These are phyloP conservation scores for Cyprinodon variegatus DNA, from an alignment of 2,113 vertebrate species.

Conservation along the genomic window DNA sequence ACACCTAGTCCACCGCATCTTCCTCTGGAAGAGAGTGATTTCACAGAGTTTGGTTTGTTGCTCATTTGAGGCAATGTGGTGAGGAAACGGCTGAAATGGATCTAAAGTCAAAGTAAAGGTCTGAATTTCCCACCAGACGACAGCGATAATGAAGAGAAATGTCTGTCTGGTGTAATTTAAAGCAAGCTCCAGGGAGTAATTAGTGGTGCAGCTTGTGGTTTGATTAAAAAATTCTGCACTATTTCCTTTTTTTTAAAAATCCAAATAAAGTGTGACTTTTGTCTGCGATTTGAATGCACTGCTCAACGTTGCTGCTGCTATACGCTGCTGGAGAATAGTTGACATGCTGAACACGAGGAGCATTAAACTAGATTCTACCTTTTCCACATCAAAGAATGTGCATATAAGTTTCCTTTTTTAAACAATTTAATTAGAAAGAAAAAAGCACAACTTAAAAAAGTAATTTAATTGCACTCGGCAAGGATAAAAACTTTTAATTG, in stretches of 20 bases:
- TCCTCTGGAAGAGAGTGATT: slow-evolving; percentile 4
- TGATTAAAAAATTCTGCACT: slow-evolving; percentile 35
- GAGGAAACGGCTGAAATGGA: background rate
- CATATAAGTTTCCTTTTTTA: too few relatives aligned
- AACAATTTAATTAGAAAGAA: too few relatives aligned
- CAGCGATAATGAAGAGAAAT: background rate
- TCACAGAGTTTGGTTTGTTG: background rate
- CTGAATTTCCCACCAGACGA: slow-evolving; percentile 6
- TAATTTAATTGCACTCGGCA: too few relatives aligned
- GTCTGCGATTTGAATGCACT: slow-evolving; percentile 5
- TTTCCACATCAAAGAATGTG: background rate
- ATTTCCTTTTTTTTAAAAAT: slow-evolving; percentile 10
- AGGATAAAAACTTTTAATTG: too few relatives aligned
- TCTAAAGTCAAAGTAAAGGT: slow-evolving; percentile 5
- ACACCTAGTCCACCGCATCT: background rate
- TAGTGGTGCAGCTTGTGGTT: slow-evolving; percentile 34
- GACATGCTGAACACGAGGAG: background rate
- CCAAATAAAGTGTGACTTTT: slow-evolving; percentile 19
- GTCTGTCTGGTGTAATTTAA: slow-evolving; percentile 10
- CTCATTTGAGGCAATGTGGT: background rate
- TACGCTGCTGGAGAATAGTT: background rate
- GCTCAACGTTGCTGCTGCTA: background rate
- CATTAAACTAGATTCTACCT: background rate
- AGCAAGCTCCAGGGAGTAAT: slow-evolving; percentile 35
- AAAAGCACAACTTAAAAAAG: too few relatives aligned